Conservation (phyloP, 2,888 invertebrate species). For the Synanthedon andrenaeformis region DNA sequence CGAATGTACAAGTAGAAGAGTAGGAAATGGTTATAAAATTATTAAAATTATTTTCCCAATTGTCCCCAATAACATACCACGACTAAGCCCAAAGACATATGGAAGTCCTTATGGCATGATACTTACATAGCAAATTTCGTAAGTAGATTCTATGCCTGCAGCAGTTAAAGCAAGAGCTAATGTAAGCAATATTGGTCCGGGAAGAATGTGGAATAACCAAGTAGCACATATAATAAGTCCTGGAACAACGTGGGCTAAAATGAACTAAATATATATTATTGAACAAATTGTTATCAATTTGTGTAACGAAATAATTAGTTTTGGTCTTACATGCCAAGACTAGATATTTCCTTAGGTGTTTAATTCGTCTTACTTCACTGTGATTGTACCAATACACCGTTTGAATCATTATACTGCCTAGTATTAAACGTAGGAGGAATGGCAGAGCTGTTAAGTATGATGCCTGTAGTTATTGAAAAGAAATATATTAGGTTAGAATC, state of each 20-base stretch:
- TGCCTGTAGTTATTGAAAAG: conserved; percentile 28
- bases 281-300: neutral
- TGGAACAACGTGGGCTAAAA: conserved; percentile 65
- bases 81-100: no score
- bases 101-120: no score
- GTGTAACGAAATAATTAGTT: conserved; percentile 7
- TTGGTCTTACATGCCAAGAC: conserved; percentile 59
- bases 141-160: conserved; percentile 72
- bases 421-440: conserved; percentile 45
- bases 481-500: no score
- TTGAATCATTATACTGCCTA: conserved; percentile 53
- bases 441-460: conserved; percentile 51
- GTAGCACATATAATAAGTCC: conserved; percentile 44
- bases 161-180: conserved; percentile 64
- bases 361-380: conserved; percentile 28
- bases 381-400: conserved; percentile 48
- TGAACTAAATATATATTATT: neutral
- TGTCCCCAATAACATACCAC: no score
- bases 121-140: conserved; percentile 68
- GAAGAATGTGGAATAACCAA: conserved; percentile 37
- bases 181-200: conserved; percentile 46
- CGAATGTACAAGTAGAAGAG: no score
- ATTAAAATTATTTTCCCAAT: no score
- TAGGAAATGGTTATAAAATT: no score
- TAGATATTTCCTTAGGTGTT: conserved; percentile 46